Conservation (phyloP, 2,797 vertebrate species). For the Rhincodon typus region DNA sequence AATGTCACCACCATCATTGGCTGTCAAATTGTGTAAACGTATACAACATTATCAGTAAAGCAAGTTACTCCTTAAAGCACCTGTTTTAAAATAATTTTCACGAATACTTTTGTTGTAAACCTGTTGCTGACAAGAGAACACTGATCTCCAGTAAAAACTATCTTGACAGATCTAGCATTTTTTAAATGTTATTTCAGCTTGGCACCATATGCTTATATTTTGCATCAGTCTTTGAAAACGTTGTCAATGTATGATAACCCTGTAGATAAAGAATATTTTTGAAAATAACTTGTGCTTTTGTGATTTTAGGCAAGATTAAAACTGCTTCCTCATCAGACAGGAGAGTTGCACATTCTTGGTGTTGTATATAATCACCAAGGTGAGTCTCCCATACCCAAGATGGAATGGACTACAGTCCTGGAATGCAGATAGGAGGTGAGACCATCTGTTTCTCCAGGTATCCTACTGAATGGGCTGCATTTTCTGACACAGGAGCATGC, state of each 20-base stretch:
- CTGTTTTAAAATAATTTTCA: not conserved
- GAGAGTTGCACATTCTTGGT: constrained; percentile 85
- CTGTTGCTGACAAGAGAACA: not conserved
- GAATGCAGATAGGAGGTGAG: constrained; percentile 67
- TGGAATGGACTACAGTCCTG: constrained; percentile 58
- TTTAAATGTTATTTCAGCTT: not conserved
- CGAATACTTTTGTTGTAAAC: no score
- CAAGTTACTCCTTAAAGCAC: not conserved
- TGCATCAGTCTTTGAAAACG: not conserved
- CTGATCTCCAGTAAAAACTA: not conserved
- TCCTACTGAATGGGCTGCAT: not conserved
- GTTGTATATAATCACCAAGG: constrained; percentile 86
- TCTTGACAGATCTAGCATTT: not conserved
- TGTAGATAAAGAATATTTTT: not conserved
- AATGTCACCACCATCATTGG: not conserved
- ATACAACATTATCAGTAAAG: not conserved
- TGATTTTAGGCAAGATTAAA: constrained; percentile 79
- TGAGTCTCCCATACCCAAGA: no score
- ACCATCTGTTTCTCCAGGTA: not conserved
- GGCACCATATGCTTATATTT: not conserved
- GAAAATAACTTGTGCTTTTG: not conserved
- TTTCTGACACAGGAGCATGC: no score
- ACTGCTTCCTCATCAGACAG: constrained; percentile 85
- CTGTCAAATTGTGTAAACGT: not conserved
- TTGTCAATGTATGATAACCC: not conserved